Evolutionary conservation across 2,797 vertebrate genomes (phyloP).

Genomic region (Fringilla coelebs): DNA sequence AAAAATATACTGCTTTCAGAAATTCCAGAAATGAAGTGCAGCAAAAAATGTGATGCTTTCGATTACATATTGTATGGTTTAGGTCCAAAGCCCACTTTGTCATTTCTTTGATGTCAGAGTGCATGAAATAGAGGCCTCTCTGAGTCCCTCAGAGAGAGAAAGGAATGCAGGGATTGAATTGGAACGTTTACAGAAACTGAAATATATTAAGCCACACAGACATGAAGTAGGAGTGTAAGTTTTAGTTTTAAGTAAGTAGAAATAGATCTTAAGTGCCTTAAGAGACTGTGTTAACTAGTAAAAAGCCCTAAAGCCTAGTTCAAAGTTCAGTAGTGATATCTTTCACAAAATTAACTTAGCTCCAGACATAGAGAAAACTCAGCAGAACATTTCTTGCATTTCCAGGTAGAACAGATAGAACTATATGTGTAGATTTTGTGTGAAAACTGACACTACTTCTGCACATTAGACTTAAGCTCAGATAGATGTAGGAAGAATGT

Average conservation of each 20-base stretch:
- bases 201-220: background rate
- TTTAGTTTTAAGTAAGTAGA: background rate
- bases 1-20: background rate
- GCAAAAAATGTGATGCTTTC: background rate
- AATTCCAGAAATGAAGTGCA: background rate
- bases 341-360: background rate
- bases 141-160: background rate
- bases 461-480: background rate
- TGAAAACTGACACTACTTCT: background rate
- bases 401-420: background rate
- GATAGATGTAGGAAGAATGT: background rate
- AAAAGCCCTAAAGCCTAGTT: background rate
- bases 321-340: background rate
- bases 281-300: background rate
- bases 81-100: background rate
- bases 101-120: background rate
- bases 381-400: background rate
- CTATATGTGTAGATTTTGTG: background rate
- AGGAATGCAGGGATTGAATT: background rate
- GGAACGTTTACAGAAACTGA: background rate
- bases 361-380: background rate
- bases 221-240: background rate
- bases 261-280: background rate
- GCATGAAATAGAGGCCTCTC: background rate
- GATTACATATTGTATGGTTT: background rate